A percentile compares a stretch with the other conserved stretches of the same genome.
Evolutionary conservation across 1,140 invertebrate genomes (phyloP).

Genomic region (Wiebesia pumilae): DNA sequence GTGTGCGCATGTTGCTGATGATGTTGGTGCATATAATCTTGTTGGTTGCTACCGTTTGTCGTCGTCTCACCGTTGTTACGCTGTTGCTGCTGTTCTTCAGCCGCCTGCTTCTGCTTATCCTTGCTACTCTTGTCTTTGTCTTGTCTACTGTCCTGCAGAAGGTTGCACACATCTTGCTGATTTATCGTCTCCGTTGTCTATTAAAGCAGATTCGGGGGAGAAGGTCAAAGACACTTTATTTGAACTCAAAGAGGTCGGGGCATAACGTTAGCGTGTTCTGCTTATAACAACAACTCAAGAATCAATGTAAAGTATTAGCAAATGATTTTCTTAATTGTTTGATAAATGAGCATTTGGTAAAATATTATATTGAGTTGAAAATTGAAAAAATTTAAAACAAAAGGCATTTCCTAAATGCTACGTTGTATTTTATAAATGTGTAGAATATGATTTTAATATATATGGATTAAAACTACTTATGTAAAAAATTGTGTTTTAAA

Average conservation of each 20-base stretch:
- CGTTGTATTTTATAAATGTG: no score
- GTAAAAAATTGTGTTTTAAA: no score
- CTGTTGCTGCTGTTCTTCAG: constrained; percentile 66
- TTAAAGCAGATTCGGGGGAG: background rate
- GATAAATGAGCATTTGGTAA: no score
- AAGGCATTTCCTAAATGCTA: no score
- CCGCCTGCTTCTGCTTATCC: constrained; percentile 72
- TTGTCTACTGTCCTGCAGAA: constrained; percentile 67
- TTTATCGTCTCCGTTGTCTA: constrained; percentile 70
- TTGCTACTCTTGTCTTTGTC: constrained; percentile 57
- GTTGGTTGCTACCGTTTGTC: constrained; percentile 66
- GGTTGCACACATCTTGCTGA: constrained; percentile 72
- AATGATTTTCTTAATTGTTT: no score
- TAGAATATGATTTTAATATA: no score
- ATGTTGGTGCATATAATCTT: constrained; percentile 73
- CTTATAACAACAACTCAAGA: background rate
- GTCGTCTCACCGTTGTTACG: constrained; percentile 61
- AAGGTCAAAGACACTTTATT: background rate
- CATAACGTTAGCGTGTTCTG: background rate
- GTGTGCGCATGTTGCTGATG: constrained; percentile 74
- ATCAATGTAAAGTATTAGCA: no score
- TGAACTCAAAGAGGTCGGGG: no score
- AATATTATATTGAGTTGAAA: no score
- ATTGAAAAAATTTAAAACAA: no score
- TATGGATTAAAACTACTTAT: no score